A percentile compares a stretch with the other conserved stretches of the same genome.
These are phyloP conservation scores for Nothocercus nigrocapillus DNA, from an alignment of 2,113 vertebrate genomes.

Conservation along the genomic window DNA sequence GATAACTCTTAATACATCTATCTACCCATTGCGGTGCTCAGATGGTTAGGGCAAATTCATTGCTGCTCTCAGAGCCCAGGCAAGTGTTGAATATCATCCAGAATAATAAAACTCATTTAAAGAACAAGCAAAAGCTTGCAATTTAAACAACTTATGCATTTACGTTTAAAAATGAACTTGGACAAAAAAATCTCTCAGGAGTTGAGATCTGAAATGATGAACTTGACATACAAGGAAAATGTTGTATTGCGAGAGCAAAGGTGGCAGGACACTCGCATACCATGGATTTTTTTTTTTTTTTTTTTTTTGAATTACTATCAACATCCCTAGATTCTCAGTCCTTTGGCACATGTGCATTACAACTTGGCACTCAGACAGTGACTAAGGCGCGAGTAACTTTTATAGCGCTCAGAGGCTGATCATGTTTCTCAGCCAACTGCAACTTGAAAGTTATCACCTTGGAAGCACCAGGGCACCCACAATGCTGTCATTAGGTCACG, in stretches of 20 bases:
- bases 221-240: neutral
- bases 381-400: neutral
- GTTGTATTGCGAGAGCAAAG: neutral
- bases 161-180: neutral
- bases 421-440: neutral
- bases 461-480: neutral
- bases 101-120: neutral
- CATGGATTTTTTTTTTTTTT: neutral
- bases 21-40: conserved; percentile 47
- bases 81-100: conserved; percentile 37
- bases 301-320: neutral
- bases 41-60: conserved; percentile 40
- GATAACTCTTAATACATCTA: conserved; percentile 67
- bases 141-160: neutral
- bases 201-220: neutral
- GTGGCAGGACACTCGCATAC: neutral
- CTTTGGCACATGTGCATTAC: rapidly evolving
- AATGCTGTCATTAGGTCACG: neutral
- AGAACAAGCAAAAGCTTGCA: neutral
- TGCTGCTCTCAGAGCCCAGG: neutral
- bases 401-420: neutral
- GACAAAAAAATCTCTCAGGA: neutral
- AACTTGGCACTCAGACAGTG: neutral
- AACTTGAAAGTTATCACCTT: neutral
- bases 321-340: neutral